Percentiles rank a stretch among this genome's conserved stretches.
These are phyloP conservation scores for Brachionus paranguensis DNA, from an alignment of 1,140 invertebrate genomes.

Conservation along the genomic window DNA sequence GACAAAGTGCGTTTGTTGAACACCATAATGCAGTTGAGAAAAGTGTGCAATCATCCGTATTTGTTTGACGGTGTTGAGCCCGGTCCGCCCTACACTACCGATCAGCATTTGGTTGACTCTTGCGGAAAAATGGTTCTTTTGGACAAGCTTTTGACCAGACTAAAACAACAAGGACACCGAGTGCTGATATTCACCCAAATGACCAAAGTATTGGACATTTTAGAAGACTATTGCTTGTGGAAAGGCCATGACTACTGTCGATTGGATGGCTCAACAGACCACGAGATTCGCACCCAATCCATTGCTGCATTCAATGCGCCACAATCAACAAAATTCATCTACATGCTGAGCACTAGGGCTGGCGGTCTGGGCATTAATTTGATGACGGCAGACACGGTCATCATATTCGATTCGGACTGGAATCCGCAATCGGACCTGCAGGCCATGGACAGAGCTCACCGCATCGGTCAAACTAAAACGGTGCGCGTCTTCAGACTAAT, in stretches of 20 bases:
- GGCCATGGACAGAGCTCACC: slow-evolving; percentile 91
- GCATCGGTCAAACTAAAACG: slow-evolving; percentile 96
- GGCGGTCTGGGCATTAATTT: slow-evolving; percentile 97
- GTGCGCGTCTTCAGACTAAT: slow-evolving; percentile 73
- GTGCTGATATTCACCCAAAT: slow-evolving; percentile 98
- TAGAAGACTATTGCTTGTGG: slow-evolving; percentile 98
- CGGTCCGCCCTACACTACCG: slow-evolving; percentile 94
- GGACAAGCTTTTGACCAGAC: slow-evolving; percentile 85
- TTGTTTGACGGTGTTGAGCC: slow-evolving; percentile 97
- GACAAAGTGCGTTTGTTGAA: slow-evolving; percentile 90
- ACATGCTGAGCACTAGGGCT: slow-evolving; percentile 95
- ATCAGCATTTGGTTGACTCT: slow-evolving; percentile 85
- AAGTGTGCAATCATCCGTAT: slow-evolving; percentile 97
- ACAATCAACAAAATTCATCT: slow-evolving; percentile 84
- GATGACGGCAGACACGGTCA: slow-evolving; percentile 94
- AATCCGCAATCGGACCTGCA: slow-evolving; percentile 95
- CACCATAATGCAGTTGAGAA: slow-evolving; percentile 93
- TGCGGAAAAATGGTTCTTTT: slow-evolving; percentile 93
- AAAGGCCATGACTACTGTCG: slow-evolving; percentile 83
- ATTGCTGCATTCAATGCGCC: slow-evolving; percentile 93
- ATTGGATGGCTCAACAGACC: slow-evolving; percentile 90
- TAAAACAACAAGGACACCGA: slow-evolving; percentile 83
- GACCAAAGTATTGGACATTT: slow-evolving; percentile 95
- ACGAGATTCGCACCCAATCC: slow-evolving; percentile 83
- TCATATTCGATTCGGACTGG: slow-evolving; percentile 98